Percentiles rank a stretch among this genome's conserved stretches.
Conservation (phyloP, 2,888 invertebrate species). For the Drosophila putrida region DNA sequence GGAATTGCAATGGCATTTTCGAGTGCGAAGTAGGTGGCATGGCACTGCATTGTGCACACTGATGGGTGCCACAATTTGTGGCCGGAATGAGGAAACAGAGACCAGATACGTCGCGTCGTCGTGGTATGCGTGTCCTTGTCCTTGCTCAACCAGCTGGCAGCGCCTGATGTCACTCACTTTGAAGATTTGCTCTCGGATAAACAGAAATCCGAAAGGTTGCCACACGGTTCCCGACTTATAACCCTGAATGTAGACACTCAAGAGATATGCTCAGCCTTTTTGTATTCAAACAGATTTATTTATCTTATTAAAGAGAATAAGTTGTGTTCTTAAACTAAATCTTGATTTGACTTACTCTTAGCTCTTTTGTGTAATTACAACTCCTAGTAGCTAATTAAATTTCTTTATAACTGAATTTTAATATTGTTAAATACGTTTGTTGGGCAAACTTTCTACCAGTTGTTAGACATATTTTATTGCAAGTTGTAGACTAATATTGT, state of each 20-base stretch:
- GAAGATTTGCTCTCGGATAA: constrained; percentile 53
- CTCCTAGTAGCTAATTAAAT: neutral
- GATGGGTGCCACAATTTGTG: constrained; percentile 13
- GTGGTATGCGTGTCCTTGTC: constrained; percentile 65
- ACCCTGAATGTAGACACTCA: constrained; percentile 6
- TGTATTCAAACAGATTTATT: neutral
- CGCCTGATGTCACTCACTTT: constrained; percentile 55
- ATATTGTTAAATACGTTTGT: neutral
- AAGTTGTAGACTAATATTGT: neutral
- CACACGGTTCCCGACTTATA: constrained; percentile 8
- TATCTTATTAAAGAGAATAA: neutral
- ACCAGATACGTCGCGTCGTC: too few relatives aligned
- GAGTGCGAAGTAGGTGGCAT: constrained; percentile 49
- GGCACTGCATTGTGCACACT: constrained; percentile 50
- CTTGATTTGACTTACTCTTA: neutral
- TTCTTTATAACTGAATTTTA: neutral
- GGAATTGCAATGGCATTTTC: constrained; percentile 75
- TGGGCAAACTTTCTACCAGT: neutral
- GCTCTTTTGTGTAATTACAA: neutral
- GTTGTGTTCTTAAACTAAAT: neutral
- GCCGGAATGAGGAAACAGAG: neutral
- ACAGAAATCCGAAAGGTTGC: constrained; percentile 35
- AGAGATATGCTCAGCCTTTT: neutral
- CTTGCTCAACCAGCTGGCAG: constrained; percentile 64
- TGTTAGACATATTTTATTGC: neutral